Evolutionary conservation across 2,797 vertebrate species (phyloP), one percentile per base, ranked within the genome.

Genomic region (Oreochromis mossambicus): DNA sequence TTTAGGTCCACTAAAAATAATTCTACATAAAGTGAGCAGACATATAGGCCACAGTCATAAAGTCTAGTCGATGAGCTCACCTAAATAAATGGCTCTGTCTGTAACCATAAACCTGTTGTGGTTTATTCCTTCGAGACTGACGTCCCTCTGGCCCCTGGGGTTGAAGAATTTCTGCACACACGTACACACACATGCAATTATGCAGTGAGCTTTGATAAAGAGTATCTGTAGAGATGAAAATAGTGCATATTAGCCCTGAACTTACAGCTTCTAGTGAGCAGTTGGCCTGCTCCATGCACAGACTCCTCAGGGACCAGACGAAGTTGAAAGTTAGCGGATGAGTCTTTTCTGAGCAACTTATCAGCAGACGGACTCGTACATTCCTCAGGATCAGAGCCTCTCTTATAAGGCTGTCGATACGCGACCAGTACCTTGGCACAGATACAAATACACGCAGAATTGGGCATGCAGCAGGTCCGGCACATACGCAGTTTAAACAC

Each of bases 31-130:
- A 21, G 9, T 32, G 32, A 82, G 43, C 19, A 48, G 77, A 34
- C 13, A 73, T 38, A 12, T 7, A 50, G 17, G 50, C 43, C 55
- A 54, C 13, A 8, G 36, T 81, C 36, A 48, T 81, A 48, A 43
- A 84, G 76, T 81, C 17, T 14, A 8, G 58, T 55, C 3, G n/a
- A 41, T 78, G 87, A 84, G 94, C 97, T 96, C 94, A 99, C 98
- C 98, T 78, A 99, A 96, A 82, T 99, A 99, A 29, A 97, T 95
- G 3, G 97, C 97, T 91, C 92, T 96, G 34, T 99, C 98, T 3
- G 98, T 99, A 91, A 99, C 98, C 96, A 99, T 98, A 21, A 98
- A 99, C 90, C 97, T 97, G 95, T 99, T 99, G 85, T 97, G 96
- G 90, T 98, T 98, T 88, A 99, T 85, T 63, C 96, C 97, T 56